Conservation (phyloP, 2,888 invertebrate genomes). For the Meganola albula region DNA sequence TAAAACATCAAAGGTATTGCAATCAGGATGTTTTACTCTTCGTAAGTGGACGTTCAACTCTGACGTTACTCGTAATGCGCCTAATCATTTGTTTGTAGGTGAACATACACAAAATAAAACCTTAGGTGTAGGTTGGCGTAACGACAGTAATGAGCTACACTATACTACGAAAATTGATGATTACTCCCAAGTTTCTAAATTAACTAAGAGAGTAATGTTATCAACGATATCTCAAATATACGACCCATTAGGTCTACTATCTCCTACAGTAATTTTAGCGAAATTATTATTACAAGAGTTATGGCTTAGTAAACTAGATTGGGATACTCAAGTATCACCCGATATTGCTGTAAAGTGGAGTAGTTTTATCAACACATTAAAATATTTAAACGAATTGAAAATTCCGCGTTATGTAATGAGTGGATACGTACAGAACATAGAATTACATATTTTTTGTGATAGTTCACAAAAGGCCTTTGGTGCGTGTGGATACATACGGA, state of each 20-base stretch:
- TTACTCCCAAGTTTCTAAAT: background rate
- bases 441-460: slow-evolving; percentile 7
- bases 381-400: slow-evolving; percentile 1
- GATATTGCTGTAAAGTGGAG: background rate
- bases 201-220: slow-evolving; percentile 1
- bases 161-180: background rate
- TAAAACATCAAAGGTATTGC: background rate
- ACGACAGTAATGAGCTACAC: background rate
- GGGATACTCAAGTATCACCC: slow-evolving; percentile 1
- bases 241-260: background rate
- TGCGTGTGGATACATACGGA: background rate
- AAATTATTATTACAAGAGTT: slow-evolving; percentile 3
- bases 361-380: slow-evolving; percentile 1
- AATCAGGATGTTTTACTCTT: background rate
- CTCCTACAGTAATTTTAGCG: background rate
- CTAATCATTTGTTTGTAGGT: background rate
- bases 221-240: slow-evolving; percentile 1
- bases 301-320: background rate
- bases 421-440: background rate
- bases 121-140: slow-evolving; percentile 1
- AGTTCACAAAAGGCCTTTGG: slow-evolving; percentile 5
- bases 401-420: slow-evolving; percentile 5
- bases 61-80: background rate
- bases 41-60: slow-evolving; percentile 1
- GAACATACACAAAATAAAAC: slow-evolving; percentile 1